Evolutionary conservation across 2,113 vertebrate species (phyloP), one percentile per base, ranked within the genome.

Genomic region (Rhinoptilus africanus): DNA sequence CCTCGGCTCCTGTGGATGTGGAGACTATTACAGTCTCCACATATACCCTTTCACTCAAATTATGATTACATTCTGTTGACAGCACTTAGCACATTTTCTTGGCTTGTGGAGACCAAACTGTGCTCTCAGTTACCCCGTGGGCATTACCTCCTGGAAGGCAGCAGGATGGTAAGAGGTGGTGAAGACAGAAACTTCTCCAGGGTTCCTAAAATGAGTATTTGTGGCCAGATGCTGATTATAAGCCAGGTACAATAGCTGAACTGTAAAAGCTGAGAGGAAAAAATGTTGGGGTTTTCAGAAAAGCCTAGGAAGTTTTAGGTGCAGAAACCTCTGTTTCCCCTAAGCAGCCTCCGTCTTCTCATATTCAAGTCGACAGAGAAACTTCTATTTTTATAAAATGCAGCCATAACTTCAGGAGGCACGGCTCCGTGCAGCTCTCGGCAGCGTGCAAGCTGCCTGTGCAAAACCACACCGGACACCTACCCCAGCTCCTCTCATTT

Each of bases 51-150:
- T 63, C 85, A 87, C 56, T 92, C 63, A 59, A 62, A 80, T 68
- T 60, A 83, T 81, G 68, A 96, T 85, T 95, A 63, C 77, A 78
- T 90, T 95, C 82, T 97, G 90, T 93, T 96, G 91, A 95, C 85
- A 90, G 88, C 92, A 87, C 59, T 92, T 96, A 84, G 91, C 96
- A 95, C 85, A 75, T 92, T 91, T 83, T 90, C 79, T 85, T 85
- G 90, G 93, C 88, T 91, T 73, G n/a, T 53, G 75, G 73, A 78
- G 50, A 67, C 88, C 86, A 87, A 73, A 85, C 67, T 63, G 53
- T 84, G 93, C 43, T 96, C 79, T 86, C 59, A 39, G 60, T 72
- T 93, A 63, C 62, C 80, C 83, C 2, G 21, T 89, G 85, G 94
- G 85, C 2, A 9, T 92, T 92, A 91, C 74, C 80, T 92, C 83